A percentile compares a stretch with the other conserved stretches of the same genome.
Evolutionary conservation across 2,888 invertebrate species (phyloP).

Genomic region (Eumerus sabulonum): DNA sequence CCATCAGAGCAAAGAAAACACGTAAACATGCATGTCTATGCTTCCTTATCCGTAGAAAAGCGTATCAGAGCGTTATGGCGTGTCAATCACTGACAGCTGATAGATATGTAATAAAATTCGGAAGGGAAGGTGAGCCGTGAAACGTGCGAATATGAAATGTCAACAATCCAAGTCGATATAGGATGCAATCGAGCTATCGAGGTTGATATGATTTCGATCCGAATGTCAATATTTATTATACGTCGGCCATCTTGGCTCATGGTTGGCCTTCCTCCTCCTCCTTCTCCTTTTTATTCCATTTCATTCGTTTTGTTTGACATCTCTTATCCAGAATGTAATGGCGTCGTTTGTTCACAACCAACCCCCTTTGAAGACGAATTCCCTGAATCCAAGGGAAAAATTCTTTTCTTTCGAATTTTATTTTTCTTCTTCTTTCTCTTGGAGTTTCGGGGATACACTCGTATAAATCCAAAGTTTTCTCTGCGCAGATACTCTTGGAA

Average conservation of each 20-base stretch:
- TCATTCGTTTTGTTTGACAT: no score
- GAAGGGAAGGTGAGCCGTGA: background rate
- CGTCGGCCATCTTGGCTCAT: slow-evolving; percentile 56
- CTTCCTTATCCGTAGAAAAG: slow-evolving; percentile 37
- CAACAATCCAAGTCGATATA: slow-evolving; percentile 37
- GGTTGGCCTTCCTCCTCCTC: slow-evolving; percentile 28
- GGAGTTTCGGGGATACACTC: slow-evolving; percentile 9
- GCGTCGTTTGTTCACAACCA: slow-evolving; percentile 51
- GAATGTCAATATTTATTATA: slow-evolving; percentile 58
- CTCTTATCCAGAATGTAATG: slow-evolving; percentile 36
- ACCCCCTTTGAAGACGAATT: slow-evolving; percentile 51
- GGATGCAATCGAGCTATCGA: background rate
- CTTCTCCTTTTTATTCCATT: slow-evolving; percentile 13
- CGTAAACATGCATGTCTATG: slow-evolving; percentile 63
- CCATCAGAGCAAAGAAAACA: slow-evolving; percentile 30
- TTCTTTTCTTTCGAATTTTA: slow-evolving; percentile 1
- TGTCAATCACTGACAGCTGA: slow-evolving; percentile 62
- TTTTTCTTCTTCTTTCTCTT: slow-evolving; percentile 1
- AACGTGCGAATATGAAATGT: slow-evolving; percentile 30
- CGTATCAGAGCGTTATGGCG: slow-evolving; percentile 35
- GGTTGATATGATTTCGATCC: slow-evolving; percentile 13
- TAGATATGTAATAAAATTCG: slow-evolving; percentile 9
- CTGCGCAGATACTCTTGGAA: slow-evolving; percentile 59
- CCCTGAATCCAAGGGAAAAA: slow-evolving; percentile 40
- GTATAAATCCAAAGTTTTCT: slow-evolving; percentile 30